Conservation (phyloP, 2,888 invertebrate genomes). For the Andrena bicolor region DNA sequence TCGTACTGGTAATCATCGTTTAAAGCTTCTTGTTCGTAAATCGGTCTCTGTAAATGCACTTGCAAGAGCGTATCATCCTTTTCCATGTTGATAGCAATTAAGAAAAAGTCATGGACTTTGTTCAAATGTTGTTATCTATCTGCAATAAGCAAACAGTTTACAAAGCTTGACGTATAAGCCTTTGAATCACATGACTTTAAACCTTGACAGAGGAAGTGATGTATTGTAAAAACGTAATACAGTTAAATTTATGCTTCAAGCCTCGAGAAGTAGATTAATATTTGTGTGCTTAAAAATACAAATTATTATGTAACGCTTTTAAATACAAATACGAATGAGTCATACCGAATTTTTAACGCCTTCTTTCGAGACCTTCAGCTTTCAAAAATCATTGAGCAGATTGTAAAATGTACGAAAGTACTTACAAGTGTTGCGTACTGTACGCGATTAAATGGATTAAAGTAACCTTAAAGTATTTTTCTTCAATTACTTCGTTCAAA, state of each 20-base stretch:
- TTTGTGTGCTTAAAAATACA: background rate
- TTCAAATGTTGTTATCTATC: constrained; percentile 8
- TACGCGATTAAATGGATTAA: background rate
- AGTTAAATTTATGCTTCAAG: background rate
- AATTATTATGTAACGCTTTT: constrained; percentile 24
- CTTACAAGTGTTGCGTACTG: background rate
- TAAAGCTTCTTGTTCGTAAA: constrained; percentile 86
- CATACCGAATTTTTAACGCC: background rate
- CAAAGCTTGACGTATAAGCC: background rate
- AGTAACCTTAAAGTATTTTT: constrained; percentile 32
- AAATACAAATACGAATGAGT: background rate
- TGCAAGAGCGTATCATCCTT: constrained; percentile 56
- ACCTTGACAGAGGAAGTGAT: too few species aligned
- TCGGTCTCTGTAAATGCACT: constrained; percentile 84
- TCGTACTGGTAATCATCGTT: constrained; percentile 85
- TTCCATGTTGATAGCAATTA: constrained; percentile 49
- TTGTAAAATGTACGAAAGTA: background rate
- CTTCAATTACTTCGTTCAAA: background rate
- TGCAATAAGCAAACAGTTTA: constrained; percentile 25
- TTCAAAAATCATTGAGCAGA: background rate
- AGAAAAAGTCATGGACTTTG: background rate
- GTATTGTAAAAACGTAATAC: background rate
- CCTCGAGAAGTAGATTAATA: background rate
- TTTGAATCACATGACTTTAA: background rate
- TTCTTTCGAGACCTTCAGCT: background rate